A percentile compares a stretch with the other conserved stretches of the same genome.
phyloP scores from a whole-genome alignment of 2,797 vertebrate species.

The Mus minutoides region DNA sequence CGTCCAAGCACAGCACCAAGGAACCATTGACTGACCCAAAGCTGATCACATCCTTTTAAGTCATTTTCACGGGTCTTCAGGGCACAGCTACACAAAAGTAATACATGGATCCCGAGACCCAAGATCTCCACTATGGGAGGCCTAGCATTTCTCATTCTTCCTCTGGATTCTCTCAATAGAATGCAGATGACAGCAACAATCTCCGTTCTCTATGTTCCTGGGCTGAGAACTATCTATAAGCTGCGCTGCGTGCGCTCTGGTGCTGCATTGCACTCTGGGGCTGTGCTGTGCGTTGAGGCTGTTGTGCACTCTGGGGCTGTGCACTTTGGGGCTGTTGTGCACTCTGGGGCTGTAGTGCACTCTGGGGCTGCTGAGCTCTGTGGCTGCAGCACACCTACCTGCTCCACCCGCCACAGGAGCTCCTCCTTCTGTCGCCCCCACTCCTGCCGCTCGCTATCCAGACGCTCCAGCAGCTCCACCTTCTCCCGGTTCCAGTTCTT shows the following conservation, averaged over 20 bases:
- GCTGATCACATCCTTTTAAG: neutral
- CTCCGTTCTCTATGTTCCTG: neutral
- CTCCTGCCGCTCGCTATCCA: slow-evolving; percentile 92
- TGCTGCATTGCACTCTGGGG: too few species aligned
- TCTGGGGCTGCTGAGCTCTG: neutral
- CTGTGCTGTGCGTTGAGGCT: too few species aligned
- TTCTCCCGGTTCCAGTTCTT: slow-evolving; percentile 95
- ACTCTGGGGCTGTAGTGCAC: too few species aligned
- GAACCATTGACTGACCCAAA: too few species aligned
- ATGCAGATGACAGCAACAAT: neutral
- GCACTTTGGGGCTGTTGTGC: too few species aligned
- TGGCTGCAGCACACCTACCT: slow-evolving; percentile 84
- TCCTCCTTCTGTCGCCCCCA: slow-evolving; percentile 94
- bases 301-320: too few species aligned
- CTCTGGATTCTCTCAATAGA: neutral
- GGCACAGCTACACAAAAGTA: neutral
- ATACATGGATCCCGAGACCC: neutral
- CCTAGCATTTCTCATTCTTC: neutral
- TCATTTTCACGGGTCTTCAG: neutral
- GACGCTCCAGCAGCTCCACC: slow-evolving; percentile 92
- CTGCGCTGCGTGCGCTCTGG: neutral
- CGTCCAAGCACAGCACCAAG: neutral
- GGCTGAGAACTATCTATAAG: neutral
- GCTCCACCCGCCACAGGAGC: slow-evolving; percentile 91
- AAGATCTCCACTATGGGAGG: neutral